Evolutionary conservation across 2,113 vertebrate genomes (phyloP), one percentile per base, ranked within the genome.

Genomic region (Fregata magnificens): DNA sequence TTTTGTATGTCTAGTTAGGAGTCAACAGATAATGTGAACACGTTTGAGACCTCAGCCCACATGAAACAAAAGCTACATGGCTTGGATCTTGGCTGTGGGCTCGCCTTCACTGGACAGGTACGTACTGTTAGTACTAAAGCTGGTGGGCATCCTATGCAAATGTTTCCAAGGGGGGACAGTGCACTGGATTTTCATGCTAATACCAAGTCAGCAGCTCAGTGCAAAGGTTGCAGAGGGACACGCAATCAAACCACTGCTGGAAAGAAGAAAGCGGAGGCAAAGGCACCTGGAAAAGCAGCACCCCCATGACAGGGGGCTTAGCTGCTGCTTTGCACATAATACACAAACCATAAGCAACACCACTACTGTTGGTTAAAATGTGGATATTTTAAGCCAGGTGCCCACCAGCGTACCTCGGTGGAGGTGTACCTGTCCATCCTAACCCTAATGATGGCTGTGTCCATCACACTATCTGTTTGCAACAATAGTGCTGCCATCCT

Each of bases 41-140:
- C 1, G 1, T 61, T 6, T 47, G 70, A 71, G 32, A 67, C 40
- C 26, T 17, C 52, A 87, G 34, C 44, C 59, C 44, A 45, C 8
- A 14, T 1, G 3, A 62, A 82, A 56, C 21, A 69, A 0, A 2
- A 72, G 18, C 10, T 10, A 29, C 0, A 0, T 18, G 28, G 17
- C 40, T 88, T 2, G 2, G n/a, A 73, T 53, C 38, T 28, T 31
- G 40, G 7, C 66, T 66, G 16, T 10, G 71, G 25, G 14, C 22
- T 67, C 7, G 2, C 40, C 55, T 59, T 59, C 26, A 4, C 44
- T 40, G 56, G 20, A 56, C 15, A 11, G 9, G 8, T 5, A 31
- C 2, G 15, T 8, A 11, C 11, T 38, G 24, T 26, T 22, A 34
- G 36, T 9, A 65, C 29, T 61, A 78, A 59, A 83, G 62, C 40